Conservation (phyloP, 2,113 vertebrate genomes). For the Hippocampus mohnikei region DNA sequence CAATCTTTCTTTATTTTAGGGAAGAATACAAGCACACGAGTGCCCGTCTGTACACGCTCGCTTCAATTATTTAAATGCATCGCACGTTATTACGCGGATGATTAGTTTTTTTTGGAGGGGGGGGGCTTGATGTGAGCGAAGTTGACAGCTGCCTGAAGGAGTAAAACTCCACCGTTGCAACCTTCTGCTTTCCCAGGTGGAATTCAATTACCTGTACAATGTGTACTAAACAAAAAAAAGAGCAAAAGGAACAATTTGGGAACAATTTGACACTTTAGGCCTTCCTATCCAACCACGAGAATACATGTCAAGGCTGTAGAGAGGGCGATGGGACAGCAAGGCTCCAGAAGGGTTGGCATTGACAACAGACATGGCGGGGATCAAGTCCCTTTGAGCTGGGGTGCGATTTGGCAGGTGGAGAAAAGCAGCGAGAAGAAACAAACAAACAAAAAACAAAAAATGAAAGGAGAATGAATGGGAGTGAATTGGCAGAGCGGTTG, state of each 20-base stretch:
- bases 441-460: neutral
- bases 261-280: neutral
- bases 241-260: neutral
- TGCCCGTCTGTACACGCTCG: neutral
- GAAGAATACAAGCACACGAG: neutral
- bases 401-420: neutral
- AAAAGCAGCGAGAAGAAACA: neutral
- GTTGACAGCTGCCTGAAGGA: neutral
- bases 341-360: neutral
- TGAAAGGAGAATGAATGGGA: neutral
- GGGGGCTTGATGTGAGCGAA: neutral
- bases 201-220: neutral
- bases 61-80: constrained; percentile 2
- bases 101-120: neutral
- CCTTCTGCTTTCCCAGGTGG: neutral
- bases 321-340: neutral
- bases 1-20: neutral
- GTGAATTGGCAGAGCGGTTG: neutral
- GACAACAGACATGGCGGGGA: neutral
- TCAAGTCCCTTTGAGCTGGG: neutral
- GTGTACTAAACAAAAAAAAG: neutral
- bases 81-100: neutral
- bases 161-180: neutral
- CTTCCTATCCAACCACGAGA: neutral
- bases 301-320: neutral